phyloP scores from a whole-genome alignment of 1,140 invertebrate species.

The Meloidogyne chitwoodi region DNA sequence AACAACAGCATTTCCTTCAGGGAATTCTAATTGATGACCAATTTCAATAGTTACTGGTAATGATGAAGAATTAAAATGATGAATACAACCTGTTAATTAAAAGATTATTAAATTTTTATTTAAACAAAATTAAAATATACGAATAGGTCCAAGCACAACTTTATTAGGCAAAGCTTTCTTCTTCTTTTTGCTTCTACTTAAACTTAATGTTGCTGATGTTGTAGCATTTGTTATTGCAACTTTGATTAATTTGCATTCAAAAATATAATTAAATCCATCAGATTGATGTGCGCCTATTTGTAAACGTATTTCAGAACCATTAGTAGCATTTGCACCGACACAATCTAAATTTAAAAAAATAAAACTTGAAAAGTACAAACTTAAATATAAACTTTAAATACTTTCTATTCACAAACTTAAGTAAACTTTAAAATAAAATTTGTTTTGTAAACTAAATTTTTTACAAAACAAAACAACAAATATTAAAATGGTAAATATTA shows the following conservation, averaged over 20 bases:
- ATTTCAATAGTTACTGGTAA: neutral
- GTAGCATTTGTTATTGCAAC: neutral
- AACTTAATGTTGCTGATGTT: neutral
- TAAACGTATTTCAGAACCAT: neutral
- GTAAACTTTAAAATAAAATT: too few species aligned
- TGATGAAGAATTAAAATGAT: neutral
- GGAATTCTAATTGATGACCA: neutral
- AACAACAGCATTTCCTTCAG: neutral
- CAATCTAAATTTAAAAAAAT: neutral
- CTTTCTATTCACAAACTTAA: too few species aligned
- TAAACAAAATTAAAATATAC: neutral
- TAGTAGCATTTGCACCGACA: neutral
- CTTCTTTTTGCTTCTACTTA: neutral
- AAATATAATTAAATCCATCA: neutral
- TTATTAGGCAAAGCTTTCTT: neutral
- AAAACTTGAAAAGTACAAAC: neutral
- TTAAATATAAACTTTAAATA: neutral
- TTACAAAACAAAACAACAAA: too few species aligned
- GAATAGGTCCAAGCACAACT: neutral
- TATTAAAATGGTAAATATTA: neutral
- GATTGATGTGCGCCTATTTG: neutral
- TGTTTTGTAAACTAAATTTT: too few species aligned
- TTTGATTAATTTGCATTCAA: neutral
- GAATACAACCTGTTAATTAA: neutral
- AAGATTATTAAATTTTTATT: neutral